Conservation (phyloP, 2,888 invertebrate genomes). For the Agonopterix heracliana region DNA sequence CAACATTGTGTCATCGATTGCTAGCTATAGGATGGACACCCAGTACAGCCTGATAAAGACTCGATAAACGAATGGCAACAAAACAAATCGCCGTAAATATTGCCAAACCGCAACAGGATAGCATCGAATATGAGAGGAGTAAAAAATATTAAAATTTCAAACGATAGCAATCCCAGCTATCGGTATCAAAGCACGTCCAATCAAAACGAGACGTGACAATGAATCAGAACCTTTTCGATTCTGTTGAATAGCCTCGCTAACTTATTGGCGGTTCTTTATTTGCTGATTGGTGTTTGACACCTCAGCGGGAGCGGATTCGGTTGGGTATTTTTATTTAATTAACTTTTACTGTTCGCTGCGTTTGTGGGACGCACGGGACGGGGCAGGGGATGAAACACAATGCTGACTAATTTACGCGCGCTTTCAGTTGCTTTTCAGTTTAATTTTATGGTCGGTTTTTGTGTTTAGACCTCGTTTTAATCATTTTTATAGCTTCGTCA, state of each 20-base stretch:
- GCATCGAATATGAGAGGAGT: constrained; percentile 64
- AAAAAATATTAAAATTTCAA: constrained; percentile 67
- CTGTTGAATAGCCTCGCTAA: constrained; percentile 64
- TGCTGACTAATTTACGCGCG: constrained; percentile 59
- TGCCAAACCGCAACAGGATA: constrained; percentile 57
- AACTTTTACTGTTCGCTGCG: constrained; percentile 50
- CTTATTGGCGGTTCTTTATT: constrained; percentile 71
- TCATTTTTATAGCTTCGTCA: constrained; percentile 31
- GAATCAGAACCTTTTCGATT: constrained; percentile 69
- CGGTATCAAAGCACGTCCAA: constrained; percentile 75
- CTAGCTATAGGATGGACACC: constrained; percentile 8
- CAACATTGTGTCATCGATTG: constrained; percentile 1
- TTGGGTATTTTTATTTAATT: constrained; percentile 66
- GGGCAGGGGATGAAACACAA: constrained; percentile 43
- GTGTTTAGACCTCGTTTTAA: constrained; percentile 36
- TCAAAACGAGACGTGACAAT: constrained; percentile 73
- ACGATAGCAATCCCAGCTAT: constrained; percentile 68
- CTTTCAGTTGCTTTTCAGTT: constrained; percentile 46
- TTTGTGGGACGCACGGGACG: constrained; percentile 34
- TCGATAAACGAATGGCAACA: constrained; percentile 46
- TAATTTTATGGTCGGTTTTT: constrained; percentile 34
- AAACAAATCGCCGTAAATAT: constrained; percentile 63
- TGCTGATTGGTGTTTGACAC: constrained; percentile 70
- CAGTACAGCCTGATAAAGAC: constrained; percentile 25
- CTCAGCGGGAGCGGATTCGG: constrained; percentile 51